A percentile compares a stretch with the other conserved stretches of the same genome.
Conservation (phyloP, 2,113 vertebrate genomes). For the Meleagris gallopavo region DNA sequence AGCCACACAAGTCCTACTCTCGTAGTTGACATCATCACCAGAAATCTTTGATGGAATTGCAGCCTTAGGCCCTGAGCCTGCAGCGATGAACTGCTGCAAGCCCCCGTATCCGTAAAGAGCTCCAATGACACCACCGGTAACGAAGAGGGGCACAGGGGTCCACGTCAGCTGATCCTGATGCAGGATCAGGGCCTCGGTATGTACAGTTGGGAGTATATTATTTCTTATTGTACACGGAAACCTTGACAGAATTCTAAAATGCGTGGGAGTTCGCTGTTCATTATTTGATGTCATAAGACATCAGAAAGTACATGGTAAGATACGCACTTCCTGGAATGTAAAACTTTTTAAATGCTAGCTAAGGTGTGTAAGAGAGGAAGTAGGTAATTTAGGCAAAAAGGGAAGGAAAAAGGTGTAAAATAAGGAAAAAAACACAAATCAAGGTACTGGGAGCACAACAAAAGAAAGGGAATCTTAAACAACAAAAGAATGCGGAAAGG, state of each 20-base stretch:
- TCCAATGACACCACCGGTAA: constrained; percentile 12
- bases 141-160: background rate
- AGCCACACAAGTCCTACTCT: constrained; percentile 53
- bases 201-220: constrained; percentile 64
- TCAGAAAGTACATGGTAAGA: constrained; percentile 58
- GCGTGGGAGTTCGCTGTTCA: constrained; percentile 20
- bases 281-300: constrained; percentile 47
- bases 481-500: background rate
- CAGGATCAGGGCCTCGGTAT: constrained; percentile 47
- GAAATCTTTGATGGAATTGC: constrained; percentile 71
- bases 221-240: constrained; percentile 70
- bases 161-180: constrained; percentile 22
- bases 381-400: background rate
- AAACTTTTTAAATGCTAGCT: constrained; percentile 64
- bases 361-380: background rate
- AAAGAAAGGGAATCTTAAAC: constrained; percentile 21
- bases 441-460: background rate
- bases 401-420: background rate
- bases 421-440: background rate
- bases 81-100: constrained; percentile 27
- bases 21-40: constrained; percentile 59
- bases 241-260: constrained; percentile 16
- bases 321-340: constrained; percentile 73
- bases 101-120: background rate
- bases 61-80: constrained; percentile 67